Percentiles rank a stretch among this genome's conserved stretches.
These are phyloP conservation scores for Drosophila guanche DNA, from an alignment of 1,140 invertebrate species.

Conservation along the genomic window DNA sequence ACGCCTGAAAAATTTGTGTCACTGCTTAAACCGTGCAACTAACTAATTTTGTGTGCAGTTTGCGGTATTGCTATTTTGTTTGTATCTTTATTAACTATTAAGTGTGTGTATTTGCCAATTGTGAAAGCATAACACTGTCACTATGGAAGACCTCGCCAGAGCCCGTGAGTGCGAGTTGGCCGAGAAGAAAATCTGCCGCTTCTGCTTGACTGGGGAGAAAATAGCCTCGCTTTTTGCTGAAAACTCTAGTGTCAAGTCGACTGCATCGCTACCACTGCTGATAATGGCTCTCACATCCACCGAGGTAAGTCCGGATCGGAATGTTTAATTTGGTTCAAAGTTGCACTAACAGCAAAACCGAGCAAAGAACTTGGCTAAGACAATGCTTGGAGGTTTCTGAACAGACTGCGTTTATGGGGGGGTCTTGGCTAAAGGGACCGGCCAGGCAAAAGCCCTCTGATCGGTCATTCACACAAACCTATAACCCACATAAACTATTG, in stretches of 20 bases:
- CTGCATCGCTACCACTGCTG: conserved; percentile 88
- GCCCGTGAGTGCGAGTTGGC: conserved; percentile 59
- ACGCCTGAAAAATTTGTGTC: conserved; percentile 32
- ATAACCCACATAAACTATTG: neutral
- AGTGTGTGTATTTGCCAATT: neutral
- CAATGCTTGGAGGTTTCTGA: conserved; percentile 56
- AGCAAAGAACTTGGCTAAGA: conserved; percentile 65
- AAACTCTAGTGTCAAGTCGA: conserved; percentile 85
- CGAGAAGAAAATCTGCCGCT: conserved; percentile 87
- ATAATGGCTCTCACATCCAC: conserved; percentile 90
- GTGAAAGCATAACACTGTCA: neutral
- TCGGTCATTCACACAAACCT: neutral
- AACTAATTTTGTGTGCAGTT: too few species aligned
- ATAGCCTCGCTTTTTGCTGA: conserved; percentile 88
- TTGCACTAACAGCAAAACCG: conserved; percentile 41
- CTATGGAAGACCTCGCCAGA: conserved; percentile 39
- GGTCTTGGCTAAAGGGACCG: conserved; percentile 64
- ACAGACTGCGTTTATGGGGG: conserved; percentile 48
- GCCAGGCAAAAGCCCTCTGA: neutral
- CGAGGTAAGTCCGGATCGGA: conserved; percentile 86
- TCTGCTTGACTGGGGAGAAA: conserved; percentile 87
- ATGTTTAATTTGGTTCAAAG: conserved; percentile 33
- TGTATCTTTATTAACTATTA: too few species aligned
- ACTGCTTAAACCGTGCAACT: neutral
- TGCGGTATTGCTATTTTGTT: too few species aligned